Conservation (phyloP, 2,113 vertebrate species). For the Ameiurus melas region DNA sequence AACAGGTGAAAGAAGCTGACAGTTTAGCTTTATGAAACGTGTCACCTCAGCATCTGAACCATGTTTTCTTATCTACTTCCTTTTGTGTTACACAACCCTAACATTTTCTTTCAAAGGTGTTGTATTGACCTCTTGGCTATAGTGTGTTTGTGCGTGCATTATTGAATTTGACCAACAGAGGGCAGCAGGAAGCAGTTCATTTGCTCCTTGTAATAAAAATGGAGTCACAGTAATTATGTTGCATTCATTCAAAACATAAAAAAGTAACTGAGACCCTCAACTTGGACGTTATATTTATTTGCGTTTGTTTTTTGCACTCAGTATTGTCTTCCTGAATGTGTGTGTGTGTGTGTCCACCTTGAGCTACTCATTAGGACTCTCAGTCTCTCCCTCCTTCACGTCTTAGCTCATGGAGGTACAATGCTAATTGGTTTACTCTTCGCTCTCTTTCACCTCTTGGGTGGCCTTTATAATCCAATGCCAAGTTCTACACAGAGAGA, state of each 20-base stretch:
- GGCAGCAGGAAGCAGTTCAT: conserved; percentile 57
- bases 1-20: background rate
- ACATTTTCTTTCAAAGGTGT: background rate
- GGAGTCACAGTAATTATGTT: background rate
- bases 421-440: conserved; percentile 92
- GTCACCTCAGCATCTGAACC: background rate
- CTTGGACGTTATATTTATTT: conserved; percentile 9
- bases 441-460: conserved; percentile 80
- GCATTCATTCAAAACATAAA: background rate
- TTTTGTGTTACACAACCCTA: background rate
- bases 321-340: background rate
- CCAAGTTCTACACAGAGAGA: conserved; percentile 43
- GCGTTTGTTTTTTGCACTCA: background rate
- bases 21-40: background rate
- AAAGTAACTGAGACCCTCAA: background rate
- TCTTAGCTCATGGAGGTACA: conserved; percentile 85
- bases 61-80: background rate
- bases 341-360: conserved; percentile 38
- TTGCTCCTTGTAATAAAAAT: background rate
- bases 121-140: background rate
- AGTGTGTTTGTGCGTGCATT: background rate
- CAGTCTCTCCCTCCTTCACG: conserved; percentile 26
- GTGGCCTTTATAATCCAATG: conserved; percentile 90
- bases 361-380: conserved; percentile 59
- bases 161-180: conserved; percentile 59